Conservation (phyloP, 2,888 invertebrate genomes). For the Zelleria hepariella region DNA sequence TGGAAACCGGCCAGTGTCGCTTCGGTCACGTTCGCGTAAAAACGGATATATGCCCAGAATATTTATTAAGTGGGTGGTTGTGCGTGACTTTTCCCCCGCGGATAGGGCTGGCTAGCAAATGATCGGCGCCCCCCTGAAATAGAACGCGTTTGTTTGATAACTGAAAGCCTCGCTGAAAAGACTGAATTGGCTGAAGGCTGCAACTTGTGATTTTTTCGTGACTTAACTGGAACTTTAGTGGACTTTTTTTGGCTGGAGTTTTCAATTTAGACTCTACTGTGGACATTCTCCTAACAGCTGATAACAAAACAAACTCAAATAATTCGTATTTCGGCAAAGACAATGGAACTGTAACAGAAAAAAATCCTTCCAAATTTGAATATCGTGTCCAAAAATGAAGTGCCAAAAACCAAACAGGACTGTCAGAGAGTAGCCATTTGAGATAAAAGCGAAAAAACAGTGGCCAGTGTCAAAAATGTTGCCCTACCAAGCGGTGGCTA, state of each 20-base stretch:
- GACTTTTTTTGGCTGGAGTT: not conserved
- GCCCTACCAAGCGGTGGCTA: slow-evolving; percentile 90
- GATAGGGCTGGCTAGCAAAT: slow-evolving; percentile 57
- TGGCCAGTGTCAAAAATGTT: slow-evolving; percentile 73
- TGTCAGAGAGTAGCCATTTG: slow-evolving; percentile 24
- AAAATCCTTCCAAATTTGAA: slow-evolving; percentile 26
- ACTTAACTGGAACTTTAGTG: slow-evolving; percentile 4
- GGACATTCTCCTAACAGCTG: not conserved
- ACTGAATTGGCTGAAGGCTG: slow-evolving; percentile 16
- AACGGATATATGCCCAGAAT: slow-evolving; percentile 75
- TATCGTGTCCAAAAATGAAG: slow-evolving; percentile 29
- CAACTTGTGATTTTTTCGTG: slow-evolving; percentile 20
- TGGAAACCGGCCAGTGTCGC: slow-evolving; percentile 68
- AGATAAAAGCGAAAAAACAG: slow-evolving; percentile 15
- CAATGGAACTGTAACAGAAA: slow-evolving; percentile 3
- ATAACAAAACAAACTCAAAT: too few species aligned
- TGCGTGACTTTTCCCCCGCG: slow-evolving; percentile 71
- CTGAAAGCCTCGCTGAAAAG: slow-evolving; percentile 43
- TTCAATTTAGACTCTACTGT: not conserved
- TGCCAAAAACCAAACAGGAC: slow-evolving; percentile 25
- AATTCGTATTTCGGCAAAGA: not conserved
- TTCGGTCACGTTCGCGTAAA: slow-evolving; percentile 70
- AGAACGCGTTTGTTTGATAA: slow-evolving; percentile 58
- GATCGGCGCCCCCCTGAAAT: slow-evolving; percentile 49
- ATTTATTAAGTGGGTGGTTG: slow-evolving; percentile 74